These are phyloP conservation scores for Phyllotis vaccarum DNA, from an alignment of 2,797 vertebrate species.

Conservation along the genomic window DNA sequence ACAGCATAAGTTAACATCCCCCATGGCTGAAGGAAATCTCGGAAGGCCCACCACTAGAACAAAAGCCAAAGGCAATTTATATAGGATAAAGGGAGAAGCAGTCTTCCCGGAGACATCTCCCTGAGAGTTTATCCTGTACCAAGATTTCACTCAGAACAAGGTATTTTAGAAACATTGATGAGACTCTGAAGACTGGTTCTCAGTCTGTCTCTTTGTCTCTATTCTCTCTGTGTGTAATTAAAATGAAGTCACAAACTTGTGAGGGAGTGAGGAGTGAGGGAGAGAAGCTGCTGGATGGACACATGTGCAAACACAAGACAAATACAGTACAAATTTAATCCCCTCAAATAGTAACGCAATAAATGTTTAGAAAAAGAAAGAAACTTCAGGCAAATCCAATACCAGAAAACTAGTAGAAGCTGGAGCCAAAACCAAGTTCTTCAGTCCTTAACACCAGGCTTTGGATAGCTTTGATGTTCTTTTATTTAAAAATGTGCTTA, in stretches of 20 bases:
- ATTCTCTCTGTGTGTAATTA: not conserved
- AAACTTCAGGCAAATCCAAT: not conserved
- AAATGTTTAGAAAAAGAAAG: not conserved
- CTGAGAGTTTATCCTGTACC: not conserved
- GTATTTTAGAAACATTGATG: no score
- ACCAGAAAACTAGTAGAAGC: not conserved
- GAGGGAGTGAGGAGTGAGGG: no score
- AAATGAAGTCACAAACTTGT: no score
- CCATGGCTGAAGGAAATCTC: not conserved
- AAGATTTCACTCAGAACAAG: not conserved
- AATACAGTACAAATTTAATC: not conserved
- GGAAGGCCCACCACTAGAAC: not conserved
- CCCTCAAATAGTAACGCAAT: not conserved
- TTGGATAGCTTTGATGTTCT: not conserved
- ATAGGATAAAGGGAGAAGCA: not conserved
- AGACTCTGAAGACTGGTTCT: not conserved
- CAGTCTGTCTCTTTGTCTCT: not conserved
- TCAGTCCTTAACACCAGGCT: not conserved
- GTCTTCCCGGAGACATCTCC: not conserved
- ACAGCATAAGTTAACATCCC: not conserved
- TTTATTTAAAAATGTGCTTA: not conserved
- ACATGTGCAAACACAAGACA: no score
- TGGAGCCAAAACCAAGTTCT: not conserved
- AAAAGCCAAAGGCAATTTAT: not conserved
- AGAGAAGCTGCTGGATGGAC: rapidly evolving